These are phyloP conservation scores for Triplophysa tibetana DNA, from an alignment of 2,113 vertebrate genomes.

Conservation along the genomic window DNA sequence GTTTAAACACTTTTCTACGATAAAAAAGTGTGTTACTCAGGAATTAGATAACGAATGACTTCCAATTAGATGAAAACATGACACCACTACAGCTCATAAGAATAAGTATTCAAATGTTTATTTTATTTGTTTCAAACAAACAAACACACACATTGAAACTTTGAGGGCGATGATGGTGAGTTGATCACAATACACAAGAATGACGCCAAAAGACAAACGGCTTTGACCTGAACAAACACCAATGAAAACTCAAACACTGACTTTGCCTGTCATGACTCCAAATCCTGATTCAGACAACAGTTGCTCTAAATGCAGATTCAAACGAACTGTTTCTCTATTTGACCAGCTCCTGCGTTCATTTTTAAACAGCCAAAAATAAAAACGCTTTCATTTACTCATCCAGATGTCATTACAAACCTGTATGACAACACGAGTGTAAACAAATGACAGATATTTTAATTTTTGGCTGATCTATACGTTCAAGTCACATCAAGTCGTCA, in stretches of 20 bases:
- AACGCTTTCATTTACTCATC: too few species aligned
- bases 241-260: constrained; percentile 55
- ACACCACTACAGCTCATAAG: not conserved
- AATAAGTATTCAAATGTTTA: constrained; percentile 60
- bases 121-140: constrained; percentile 66
- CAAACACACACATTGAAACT: constrained; percentile 62
- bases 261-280: not conserved
- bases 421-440: too few species aligned
- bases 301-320: not conserved
- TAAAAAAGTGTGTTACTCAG: too few species aligned
- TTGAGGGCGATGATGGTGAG: constrained; percentile 60
- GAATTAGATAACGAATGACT: too few species aligned
- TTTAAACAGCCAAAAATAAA: too few species aligned
- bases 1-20: too few species aligned
- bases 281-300: constrained; percentile 43
- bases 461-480: too few species aligned
- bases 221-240: constrained; percentile 63
- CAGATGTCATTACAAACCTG: too few species aligned
- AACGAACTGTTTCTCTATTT: not conserved
- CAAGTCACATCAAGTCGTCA: not conserved
- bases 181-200: constrained; percentile 68
- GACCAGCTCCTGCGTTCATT: not conserved
- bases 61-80: too few species aligned
- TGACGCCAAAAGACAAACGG: constrained; percentile 72
- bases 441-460: too few species aligned